phyloP scores from a whole-genome alignment of 2,113 vertebrate genomes.

The Sinosuthora webbiana region DNA sequence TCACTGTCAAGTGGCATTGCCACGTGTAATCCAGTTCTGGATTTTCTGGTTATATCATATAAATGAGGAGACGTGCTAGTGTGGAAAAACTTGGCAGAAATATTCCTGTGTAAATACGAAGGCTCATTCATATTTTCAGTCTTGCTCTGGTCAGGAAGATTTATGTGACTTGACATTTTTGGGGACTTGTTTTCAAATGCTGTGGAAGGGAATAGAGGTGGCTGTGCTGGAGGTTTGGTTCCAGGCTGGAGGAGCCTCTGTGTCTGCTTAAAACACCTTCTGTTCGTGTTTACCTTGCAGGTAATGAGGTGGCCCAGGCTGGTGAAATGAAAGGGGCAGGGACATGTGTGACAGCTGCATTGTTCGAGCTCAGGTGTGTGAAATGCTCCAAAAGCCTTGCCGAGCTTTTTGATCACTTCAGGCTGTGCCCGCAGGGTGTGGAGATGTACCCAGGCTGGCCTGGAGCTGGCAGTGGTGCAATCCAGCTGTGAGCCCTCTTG shows the following conservation, averaged over 20 bases:
- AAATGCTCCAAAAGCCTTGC: not conserved
- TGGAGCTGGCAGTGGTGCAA: not conserved
- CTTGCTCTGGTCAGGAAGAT: not conserved
- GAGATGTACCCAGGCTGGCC: not conserved
- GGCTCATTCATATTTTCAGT: not conserved
- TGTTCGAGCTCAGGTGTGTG: not conserved
- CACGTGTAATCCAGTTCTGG: not conserved
- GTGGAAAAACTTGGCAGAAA: not conserved
- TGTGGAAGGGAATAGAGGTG: not conserved
- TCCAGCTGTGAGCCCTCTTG: not conserved
- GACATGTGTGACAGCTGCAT: not conserved
- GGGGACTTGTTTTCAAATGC: not conserved
- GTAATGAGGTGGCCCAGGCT: not conserved
- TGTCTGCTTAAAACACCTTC: not conserved
- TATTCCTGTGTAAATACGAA: not conserved
- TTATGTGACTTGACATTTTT: not conserved
- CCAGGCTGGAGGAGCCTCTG: not conserved
- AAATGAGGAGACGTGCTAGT: not conserved
- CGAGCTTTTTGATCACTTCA: not conserved
- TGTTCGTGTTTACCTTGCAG: not conserved
- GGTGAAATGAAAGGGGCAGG: not conserved
- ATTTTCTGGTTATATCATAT: not conserved
- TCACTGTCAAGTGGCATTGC: not conserved
- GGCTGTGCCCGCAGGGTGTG: not conserved
- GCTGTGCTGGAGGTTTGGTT: not conserved